Evolutionary conservation across 2,113 vertebrate genomes (phyloP).

Genomic region (Proteles cristata): DNA sequence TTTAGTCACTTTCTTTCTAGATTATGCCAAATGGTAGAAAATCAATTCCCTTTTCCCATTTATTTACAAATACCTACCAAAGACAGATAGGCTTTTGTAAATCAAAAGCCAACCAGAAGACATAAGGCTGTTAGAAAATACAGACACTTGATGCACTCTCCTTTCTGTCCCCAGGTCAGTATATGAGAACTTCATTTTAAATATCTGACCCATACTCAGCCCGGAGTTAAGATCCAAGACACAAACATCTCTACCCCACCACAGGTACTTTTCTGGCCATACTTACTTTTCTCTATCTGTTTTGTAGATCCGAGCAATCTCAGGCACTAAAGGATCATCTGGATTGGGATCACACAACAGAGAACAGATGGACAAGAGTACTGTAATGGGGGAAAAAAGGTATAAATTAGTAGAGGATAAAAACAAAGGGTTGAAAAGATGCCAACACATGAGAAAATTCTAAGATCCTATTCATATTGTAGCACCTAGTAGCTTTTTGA

Average conservation of each 20-base stretch:
- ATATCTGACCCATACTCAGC: neutral
- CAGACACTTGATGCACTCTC: neutral
- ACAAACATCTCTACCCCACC: constrained; percentile 23
- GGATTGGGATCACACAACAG: constrained; percentile 99
- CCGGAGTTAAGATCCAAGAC: neutral
- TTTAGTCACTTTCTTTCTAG: constrained; percentile 28
- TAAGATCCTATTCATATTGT: constrained; percentile 18
- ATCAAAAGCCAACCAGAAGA: constrained; percentile 39
- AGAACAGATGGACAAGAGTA: constrained; percentile 99
- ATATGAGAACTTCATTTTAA: constrained; percentile 29
- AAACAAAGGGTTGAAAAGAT: constrained; percentile 52
- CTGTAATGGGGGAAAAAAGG: constrained; percentile 83
- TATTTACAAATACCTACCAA: constrained; percentile 41
- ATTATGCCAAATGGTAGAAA: constrained; percentile 42
- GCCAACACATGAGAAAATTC: constrained; percentile 48
- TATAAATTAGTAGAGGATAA: constrained; percentile 57
- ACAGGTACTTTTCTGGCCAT: constrained; percentile 59
- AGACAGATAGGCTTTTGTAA: neutral
- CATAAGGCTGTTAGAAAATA: neutral
- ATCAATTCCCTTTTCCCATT: constrained; percentile 36
- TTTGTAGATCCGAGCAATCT: constrained; percentile 99
- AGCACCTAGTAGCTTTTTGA: constrained; percentile 4
- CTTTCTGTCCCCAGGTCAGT: neutral
- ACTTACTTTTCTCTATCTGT: constrained; percentile 99
- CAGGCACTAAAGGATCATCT: constrained; percentile 99